These are phyloP conservation scores for Drosophila obscura DNA, from an alignment of 1,140 invertebrate species.

Conservation along the genomic window DNA sequence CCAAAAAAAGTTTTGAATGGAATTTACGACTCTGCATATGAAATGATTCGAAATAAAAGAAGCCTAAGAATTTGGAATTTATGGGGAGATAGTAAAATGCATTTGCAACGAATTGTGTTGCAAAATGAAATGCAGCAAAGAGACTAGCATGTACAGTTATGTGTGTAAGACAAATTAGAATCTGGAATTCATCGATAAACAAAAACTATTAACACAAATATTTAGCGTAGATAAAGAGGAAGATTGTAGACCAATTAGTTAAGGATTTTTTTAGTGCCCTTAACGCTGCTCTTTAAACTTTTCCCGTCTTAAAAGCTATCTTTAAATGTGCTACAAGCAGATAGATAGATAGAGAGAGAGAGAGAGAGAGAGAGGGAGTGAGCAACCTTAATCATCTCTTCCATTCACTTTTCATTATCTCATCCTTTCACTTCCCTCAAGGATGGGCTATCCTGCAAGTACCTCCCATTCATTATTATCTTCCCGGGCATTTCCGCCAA, in stretches of 20 bases:
- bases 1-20: conserved; percentile 56
- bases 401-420: background rate
- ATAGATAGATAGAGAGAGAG: too few relatives aligned
- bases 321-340: too few relatives aligned
- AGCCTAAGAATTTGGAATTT: conserved; percentile 30
- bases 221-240: too few relatives aligned
- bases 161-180: background rate
- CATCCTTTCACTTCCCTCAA: conserved; percentile 24
- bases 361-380: too few relatives aligned
- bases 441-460: conserved; percentile 7
- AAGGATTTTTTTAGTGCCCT: too few relatives aligned
- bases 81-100: conserved; percentile 18
- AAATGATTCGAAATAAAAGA: conserved; percentile 60
- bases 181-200: too few relatives aligned
- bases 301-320: too few relatives aligned
- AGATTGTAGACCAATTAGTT: too few relatives aligned
- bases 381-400: too few relatives aligned
- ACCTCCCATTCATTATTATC: conserved; percentile 42
- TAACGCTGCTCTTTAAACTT: too few relatives aligned
- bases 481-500: conserved; percentile 41
- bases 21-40: conserved; percentile 77
- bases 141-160: conserved; percentile 5
- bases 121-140: conserved; percentile 28
- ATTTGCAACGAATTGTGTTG: conserved; percentile 31
- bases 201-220: too few relatives aligned